Evolutionary conservation across 2,888 invertebrate genomes (phyloP).

Genomic region (Colostygia pectinataria): DNA sequence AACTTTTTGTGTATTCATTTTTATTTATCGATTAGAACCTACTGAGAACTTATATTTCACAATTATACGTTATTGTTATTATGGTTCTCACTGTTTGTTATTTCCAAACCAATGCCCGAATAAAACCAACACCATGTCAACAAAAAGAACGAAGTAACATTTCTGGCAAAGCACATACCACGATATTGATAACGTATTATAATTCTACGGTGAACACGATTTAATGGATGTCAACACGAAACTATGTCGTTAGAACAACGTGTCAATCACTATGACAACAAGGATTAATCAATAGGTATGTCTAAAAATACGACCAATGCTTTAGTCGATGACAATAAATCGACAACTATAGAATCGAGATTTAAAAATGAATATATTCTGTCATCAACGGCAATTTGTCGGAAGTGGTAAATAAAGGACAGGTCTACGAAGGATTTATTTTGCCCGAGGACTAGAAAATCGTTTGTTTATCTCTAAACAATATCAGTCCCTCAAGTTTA

Average conservation of each 20-base stretch:
- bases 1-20: too few relatives aligned
- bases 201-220: conserved; percentile 28
- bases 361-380: not conserved
- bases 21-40: too few relatives aligned
- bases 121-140: conserved; percentile 24
- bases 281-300: conserved; percentile 6
- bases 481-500: conserved; percentile 48
- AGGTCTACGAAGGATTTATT: conserved; percentile 8
- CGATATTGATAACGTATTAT: conserved; percentile 29
- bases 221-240: conserved; percentile 35
- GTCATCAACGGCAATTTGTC: not conserved
- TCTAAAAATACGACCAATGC: not conserved
- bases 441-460: conserved; percentile 28
- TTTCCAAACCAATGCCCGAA: conserved; percentile 5
- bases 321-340: not conserved
- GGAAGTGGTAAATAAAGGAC: not conserved
- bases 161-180: conserved; percentile 12
- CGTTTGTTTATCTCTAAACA: conserved; percentile 48
- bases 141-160: conserved; percentile 15
- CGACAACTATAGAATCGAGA: too few relatives aligned
- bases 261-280: conserved; percentile 26
- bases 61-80: not conserved
- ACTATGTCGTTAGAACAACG: conserved; percentile 28
- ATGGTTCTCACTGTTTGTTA: not conserved
- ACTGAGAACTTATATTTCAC: too few relatives aligned